Base-by-base conservation (phyloP, 2,888 invertebrate genomes). In the Drosophila subquinaria region DNA sequence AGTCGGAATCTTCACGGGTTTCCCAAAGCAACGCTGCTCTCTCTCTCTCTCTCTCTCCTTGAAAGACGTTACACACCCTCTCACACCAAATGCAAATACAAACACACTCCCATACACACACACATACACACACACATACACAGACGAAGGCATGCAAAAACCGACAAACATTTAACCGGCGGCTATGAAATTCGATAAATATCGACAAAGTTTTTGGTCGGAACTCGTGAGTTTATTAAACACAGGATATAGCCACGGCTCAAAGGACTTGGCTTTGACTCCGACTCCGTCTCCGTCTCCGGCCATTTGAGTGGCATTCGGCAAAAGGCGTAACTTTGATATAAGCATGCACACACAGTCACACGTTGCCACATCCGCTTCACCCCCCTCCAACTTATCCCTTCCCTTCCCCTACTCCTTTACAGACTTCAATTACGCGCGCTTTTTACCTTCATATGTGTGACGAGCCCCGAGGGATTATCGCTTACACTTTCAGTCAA, bases 141-240 rank as follows among this genome's bases (percentile, higher is more conserved):
- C 27, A 27, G 27, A 6, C 0, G 27, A 30, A 35, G 13, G 20
- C 74, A 69, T 69, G 69, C 71, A 70, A 81, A 81, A 78, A 72
- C 89, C 89, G 73, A 76, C 77, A 85, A 80, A 82, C 80, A 85
- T 79, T 89, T 88, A 88, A 75, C 90, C 88, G 75, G 57, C 68
- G 90, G 89, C 81, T 89, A 90, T 79, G 83, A 79, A 89, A 85
- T 88, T 89, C 90, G 89, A 89, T 90, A 90, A 89, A 89, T 85
- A 89, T 89, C 83, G 89, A 78, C 78, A 73, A 86, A 87, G 78
- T 85, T 88, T 81, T 51, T 59, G 57, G 53, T 38, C 33, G 51
- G 66, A 40, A 43, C 62, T 33, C 45, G 72, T 56, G 79, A 89
- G 89, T 84, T 84, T 84, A 84, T 84, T 84, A 84, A 89, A 83